These are phyloP conservation scores for Sycobia sp. DNA, from an alignment of 1,140 invertebrate genomes.

Conservation along the genomic window DNA sequence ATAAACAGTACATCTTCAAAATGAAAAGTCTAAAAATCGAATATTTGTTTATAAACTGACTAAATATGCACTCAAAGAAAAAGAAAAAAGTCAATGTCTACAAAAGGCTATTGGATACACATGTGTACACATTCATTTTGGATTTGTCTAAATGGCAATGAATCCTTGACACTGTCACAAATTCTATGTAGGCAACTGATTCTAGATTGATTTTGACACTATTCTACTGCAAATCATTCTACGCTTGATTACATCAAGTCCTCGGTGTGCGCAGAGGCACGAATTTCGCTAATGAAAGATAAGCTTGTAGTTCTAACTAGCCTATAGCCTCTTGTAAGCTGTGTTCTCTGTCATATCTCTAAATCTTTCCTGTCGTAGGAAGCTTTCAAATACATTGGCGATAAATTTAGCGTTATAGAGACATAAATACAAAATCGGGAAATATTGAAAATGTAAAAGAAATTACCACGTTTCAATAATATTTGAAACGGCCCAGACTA, in stretches of 20 bases:
- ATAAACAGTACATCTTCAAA: no score
- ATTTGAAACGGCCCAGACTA: no score
- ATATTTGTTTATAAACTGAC: no score
- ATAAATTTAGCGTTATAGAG: neutral
- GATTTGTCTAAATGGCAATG: no score
- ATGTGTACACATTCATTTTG: no score
- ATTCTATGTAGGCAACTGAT: no score
- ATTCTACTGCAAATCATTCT: neutral
- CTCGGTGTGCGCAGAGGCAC: neutral
- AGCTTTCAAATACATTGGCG: conserved; percentile 3
- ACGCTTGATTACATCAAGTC: conserved; percentile 2
- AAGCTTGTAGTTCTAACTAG: conserved; percentile 5
- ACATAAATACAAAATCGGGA: neutral
- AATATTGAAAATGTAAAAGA: neutral
- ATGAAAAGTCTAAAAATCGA: no score
- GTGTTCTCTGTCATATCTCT: conserved; percentile 1
- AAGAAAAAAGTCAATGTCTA: no score
- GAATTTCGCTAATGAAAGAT: neutral
- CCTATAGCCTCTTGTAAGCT: neutral
- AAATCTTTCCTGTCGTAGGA: conserved; percentile 15
- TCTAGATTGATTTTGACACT: conserved; percentile 3
- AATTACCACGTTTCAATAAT: neutral
- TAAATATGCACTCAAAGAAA: no score
- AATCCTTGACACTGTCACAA: no score
- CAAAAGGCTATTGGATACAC: no score